These are phyloP conservation scores for Copsychus sechellarum DNA, from an alignment of 2,113 vertebrate species.

Conservation along the genomic window DNA sequence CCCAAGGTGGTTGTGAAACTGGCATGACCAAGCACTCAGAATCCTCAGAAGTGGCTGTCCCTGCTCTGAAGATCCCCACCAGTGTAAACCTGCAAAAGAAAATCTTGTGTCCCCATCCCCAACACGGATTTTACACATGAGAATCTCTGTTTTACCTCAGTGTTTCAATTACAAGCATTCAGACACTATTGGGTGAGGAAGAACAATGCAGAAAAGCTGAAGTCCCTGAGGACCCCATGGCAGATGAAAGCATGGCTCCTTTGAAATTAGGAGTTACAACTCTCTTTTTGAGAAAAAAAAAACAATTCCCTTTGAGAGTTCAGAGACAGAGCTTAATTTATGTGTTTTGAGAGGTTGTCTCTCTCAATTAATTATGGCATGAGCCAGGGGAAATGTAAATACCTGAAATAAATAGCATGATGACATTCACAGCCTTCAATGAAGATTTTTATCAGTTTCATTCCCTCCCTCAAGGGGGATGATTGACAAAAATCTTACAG, in stretches of 20 bases:
- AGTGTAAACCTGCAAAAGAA: background rate
- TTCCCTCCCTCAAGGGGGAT: background rate
- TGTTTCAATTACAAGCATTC: background rate
- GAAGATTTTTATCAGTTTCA: background rate
- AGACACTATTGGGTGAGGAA: background rate
- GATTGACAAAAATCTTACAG: background rate
- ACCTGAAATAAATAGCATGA: constrained; percentile 20
- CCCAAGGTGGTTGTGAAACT: background rate
- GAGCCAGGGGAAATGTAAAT: constrained; percentile 18
- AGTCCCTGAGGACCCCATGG: background rate
- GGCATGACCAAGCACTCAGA: background rate
- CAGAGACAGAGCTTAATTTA: background rate
- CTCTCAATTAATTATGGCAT: constrained; percentile 33
- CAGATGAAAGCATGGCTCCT: background rate
- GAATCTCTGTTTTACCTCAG: background rate
- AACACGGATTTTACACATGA: rapidly evolving
- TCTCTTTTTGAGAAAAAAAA: background rate
- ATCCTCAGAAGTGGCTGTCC: background rate
- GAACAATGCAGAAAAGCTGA: background rate
- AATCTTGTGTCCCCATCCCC: rapidly evolving
- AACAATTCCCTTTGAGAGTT: background rate
- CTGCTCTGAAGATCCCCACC: background rate
- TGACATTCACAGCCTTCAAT: background rate
- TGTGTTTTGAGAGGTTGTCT: constrained; percentile 23
- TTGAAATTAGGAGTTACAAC: background rate